phyloP scores from a whole-genome alignment of 2,888 invertebrate genomes.

The Hyalella azteca region DNA sequence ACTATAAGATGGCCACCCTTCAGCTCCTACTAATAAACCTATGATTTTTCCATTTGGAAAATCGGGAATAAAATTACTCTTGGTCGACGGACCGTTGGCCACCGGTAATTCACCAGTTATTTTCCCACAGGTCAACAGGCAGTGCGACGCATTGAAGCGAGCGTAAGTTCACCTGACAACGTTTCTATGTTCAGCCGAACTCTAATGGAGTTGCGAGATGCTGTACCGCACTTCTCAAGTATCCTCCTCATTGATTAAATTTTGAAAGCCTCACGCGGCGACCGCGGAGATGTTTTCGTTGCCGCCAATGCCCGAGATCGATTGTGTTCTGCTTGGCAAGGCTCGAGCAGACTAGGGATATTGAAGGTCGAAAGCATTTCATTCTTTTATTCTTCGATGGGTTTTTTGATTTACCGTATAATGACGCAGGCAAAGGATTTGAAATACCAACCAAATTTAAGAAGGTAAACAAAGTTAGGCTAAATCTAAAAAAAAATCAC shows the following conservation, averaged over 20 bases:
- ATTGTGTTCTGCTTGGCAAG: background rate
- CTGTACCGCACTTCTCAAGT: slow-evolving; percentile 31
- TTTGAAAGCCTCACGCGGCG: background rate
- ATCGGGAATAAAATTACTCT: too few species aligned
- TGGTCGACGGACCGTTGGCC: too few species aligned
- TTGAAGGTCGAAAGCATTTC: background rate
- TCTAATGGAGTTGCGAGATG: slow-evolving; percentile 1
- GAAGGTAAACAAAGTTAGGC: too few species aligned
- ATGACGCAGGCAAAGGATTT: too few species aligned
- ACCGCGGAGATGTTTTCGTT: background rate
- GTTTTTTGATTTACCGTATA: background rate
- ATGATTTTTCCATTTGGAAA: too few species aligned
- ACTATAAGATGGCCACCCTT: too few species aligned
- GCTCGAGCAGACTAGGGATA: background rate
- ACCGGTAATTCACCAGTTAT: too few species aligned
- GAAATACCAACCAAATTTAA: too few species aligned
- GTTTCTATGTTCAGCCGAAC: slow-evolving; percentile 2
- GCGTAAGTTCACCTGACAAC: background rate
- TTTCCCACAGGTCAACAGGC: too few species aligned
- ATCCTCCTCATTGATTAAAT: slow-evolving; percentile 16
- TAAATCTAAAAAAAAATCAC: too few species aligned
- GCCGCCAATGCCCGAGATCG: background rate
- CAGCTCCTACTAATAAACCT: too few species aligned
- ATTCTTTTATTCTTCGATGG: background rate
- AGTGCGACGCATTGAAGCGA: background rate